Evolutionary conservation across 2,113 vertebrate genomes (phyloP).

Genomic region (Alethe diademata): DNA sequence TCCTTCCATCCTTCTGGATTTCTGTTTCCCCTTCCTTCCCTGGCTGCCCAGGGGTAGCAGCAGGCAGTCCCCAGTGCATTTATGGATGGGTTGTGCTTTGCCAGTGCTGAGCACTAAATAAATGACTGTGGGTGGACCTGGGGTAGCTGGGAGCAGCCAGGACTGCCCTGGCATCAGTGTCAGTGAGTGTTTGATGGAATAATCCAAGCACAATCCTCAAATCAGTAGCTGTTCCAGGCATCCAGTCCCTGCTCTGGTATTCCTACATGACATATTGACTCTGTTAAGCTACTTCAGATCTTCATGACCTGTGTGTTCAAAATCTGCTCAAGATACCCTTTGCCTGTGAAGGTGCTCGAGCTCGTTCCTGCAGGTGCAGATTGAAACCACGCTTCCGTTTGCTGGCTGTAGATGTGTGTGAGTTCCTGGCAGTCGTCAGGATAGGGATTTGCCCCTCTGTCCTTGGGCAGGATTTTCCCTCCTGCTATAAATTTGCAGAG

Average conservation of each 20-base stretch:
- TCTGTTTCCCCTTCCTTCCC: background rate
- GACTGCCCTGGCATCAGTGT: background rate
- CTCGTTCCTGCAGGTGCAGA: background rate
- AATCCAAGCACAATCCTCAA: background rate
- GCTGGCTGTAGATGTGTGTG: background rate
- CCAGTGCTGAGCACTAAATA: background rate
- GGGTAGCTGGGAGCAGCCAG: background rate
- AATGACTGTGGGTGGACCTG: background rate
- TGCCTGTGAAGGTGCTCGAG: background rate
- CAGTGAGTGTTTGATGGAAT: background rate
- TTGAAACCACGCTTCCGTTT: background rate
- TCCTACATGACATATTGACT: background rate
- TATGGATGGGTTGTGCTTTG: background rate
- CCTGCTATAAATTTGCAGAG: conserved; percentile 32
- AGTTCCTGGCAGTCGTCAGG: background rate
- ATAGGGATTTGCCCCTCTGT: conserved; percentile 38
- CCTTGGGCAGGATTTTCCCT: conserved; percentile 54
- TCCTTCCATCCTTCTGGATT: background rate
- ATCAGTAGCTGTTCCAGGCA: background rate
- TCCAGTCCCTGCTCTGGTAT: background rate
- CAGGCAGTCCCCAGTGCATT: background rate
- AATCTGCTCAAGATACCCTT: background rate
- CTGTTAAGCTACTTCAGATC: background rate
- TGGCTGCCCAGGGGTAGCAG: background rate
- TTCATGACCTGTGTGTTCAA: rapidly evolving